Conservation (phyloP, 2,888 invertebrate species). For the Rugalucina vietnamica region DNA sequence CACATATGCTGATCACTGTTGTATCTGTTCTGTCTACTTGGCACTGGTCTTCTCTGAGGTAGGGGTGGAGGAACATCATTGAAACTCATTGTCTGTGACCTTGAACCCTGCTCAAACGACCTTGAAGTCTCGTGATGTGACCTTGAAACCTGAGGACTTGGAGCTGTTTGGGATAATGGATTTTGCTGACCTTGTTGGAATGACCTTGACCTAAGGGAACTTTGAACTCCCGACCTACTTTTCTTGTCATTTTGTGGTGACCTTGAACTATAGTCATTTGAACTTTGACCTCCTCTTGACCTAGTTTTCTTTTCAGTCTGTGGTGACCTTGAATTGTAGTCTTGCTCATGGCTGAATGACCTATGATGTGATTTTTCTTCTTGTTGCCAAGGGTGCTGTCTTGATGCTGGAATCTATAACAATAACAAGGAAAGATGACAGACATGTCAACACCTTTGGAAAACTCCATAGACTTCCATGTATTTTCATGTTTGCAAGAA, state of each 20-base stretch:
- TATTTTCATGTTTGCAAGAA: too few species aligned
- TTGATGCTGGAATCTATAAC: constrained; percentile 69
- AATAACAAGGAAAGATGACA: neutral
- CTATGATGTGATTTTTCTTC: constrained; percentile 55
- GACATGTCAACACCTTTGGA: neutral
- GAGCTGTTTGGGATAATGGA: constrained; percentile 20
- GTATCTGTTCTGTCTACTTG: constrained; percentile 3
- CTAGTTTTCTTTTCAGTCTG: neutral
- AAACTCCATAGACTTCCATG: too few species aligned
- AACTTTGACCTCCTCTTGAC: neutral
- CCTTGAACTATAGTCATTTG: neutral
- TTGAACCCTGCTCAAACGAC: constrained; percentile 1
- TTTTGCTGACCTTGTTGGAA: constrained; percentile 4
- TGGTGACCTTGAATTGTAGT: neutral
- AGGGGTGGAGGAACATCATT: neutral
- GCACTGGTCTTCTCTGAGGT: neutral
- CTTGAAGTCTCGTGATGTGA: constrained; percentile 16
- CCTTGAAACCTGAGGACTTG: constrained; percentile 28
- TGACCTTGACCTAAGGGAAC: neutral
- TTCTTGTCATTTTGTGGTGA: neutral
- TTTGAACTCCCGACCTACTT: neutral
- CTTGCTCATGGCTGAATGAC: neutral
- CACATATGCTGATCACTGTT: constrained; percentile 3
- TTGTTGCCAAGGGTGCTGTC: constrained; percentile 76
- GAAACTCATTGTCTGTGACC: neutral